Evolutionary conservation across 2,797 vertebrate species (phyloP), one percentile per base, ranked within the genome.

Genomic region (Zenarchopterus dispar): DNA sequence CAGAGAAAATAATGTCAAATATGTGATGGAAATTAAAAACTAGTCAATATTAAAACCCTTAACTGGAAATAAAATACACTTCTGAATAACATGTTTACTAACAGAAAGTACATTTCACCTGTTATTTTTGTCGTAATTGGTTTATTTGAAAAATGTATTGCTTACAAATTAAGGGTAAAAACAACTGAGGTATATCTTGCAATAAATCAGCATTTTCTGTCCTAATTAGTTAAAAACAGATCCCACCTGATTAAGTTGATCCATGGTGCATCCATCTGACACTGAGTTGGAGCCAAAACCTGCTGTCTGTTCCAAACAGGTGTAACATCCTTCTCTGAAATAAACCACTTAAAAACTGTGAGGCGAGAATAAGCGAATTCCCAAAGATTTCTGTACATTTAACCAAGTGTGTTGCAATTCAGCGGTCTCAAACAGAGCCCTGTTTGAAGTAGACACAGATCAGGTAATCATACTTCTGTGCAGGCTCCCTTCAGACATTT

Each of bases 271-370:
- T 19, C 21, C 55, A 13, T 31, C 54, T 28, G 26, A 36, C n/a
- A 7, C 3, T 24, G 18, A 57, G 28, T 18, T 28, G 24, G 26
- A 62, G 26, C n/a, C 49, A 67, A 45, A 60, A 33, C 58, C n/a
- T 44, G 16, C 9, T 26, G 26, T 43, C 62, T 16, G 13, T 47
- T 68, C 11, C 16, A 28, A 33, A 43, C 5, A 50, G 54, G 0
- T 16, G 36, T 39, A 39, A 15, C 36, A 24, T 66, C 49, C n/a
- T 10, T 5, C 13, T 6, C 8, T 56, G 54, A 72, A 66, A 66
- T 51, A 51, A 73, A 21, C 39, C 36, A 44, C 48, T 67, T 61
- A 18, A 55, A 48, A 57, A 61, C 73, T 16, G 19, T 23, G 15
- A 9, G 7, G 6, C 11, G 49, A 24, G 15, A 49, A 16, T 28